Evolutionary conservation across 2,888 invertebrate species (phyloP), one percentile per base, ranked within the genome.

Genomic region (Plebejus melissa): DNA sequence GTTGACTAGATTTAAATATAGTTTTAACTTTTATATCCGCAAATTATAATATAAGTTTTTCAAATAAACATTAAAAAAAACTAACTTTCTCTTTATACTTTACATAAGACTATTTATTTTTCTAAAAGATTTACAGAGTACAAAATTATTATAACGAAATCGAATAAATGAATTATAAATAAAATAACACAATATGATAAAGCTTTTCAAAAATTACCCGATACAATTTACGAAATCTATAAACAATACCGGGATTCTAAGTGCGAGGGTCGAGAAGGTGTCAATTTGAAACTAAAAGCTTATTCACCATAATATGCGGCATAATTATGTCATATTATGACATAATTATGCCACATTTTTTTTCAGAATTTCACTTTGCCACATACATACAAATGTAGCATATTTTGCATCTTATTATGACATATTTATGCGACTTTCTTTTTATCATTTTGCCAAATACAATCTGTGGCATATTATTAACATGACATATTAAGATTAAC

Each of bases 101-200:
- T 58, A 22, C n/a, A 58, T 58, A 58, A 58, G n/a, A 58, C 22
- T 58, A 58, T 58, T 58, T 58, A 58, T 58, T 58, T 58, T 13
- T n/a, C 58, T 58, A 58, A 46, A 46, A 54, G 54, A 54, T 16
- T 54, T 54, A 54, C 54, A 54, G 54, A 54, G 16, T 54, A 54
- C 54, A 54, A 54, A 54, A 54, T 13, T 54, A n/a, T 58, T 58
- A 58, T 22, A 58, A 58, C n/a, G 2, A n/a, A 58, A n/a, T 58
- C 58, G 22, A n/a, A 58, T n/a, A 58, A 58, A 58, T 58, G 58
- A 58, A 58, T 22, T 58, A 58, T 22, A 58, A 58, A 58, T 16
- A 58, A n/a, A 58, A 22, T 54, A 54, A 46, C 46, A 46, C 9
- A 46, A 11, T 4, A 54, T 54, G 54, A 54, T 54, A 54, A 54